A percentile compares a stretch with the other conserved stretches of the same genome.
These are phyloP conservation scores for Mylabris sibirica DNA, from an alignment of 2,888 invertebrate genomes.

Conservation along the genomic window DNA sequence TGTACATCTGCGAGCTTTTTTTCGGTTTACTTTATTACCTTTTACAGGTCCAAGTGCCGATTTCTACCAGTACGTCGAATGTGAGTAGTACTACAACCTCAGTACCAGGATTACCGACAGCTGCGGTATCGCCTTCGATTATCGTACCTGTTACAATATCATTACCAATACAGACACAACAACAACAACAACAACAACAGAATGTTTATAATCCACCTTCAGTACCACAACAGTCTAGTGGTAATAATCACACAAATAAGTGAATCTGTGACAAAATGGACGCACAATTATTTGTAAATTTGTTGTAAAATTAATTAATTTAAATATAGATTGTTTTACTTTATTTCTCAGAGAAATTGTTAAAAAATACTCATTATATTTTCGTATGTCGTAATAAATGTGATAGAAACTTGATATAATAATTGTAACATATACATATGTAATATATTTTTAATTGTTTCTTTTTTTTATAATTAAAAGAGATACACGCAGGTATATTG, in stretches of 20 bases:
- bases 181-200: constrained; percentile 40
- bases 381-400: constrained; percentile 11
- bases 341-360: neutral
- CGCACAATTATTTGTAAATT: constrained; percentile 9
- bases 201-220: constrained; percentile 37
- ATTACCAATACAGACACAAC: constrained; percentile 43
- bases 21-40: constrained; percentile 8
- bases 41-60: constrained; percentile 45
- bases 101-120: constrained; percentile 39
- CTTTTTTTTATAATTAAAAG: constrained; percentile 7
- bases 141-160: constrained; percentile 50
- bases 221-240: constrained; percentile 37
- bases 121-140: constrained; percentile 46
- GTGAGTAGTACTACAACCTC: constrained; percentile 58
- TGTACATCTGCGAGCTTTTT: too few relatives aligned
- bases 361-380: neutral
- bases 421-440: constrained; percentile 9
- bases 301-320: neutral
- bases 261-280: constrained; percentile 8
- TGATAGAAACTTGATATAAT: neutral
- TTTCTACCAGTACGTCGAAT: constrained; percentile 43
- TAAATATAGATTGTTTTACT: neutral
- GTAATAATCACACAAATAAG: constrained; percentile 44
- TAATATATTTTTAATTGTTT: constrained; percentile 2
- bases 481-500: too few relatives aligned